Base-by-base conservation (phyloP, 2,888 invertebrate genomes). In the Rotaria sp. region DNA sequence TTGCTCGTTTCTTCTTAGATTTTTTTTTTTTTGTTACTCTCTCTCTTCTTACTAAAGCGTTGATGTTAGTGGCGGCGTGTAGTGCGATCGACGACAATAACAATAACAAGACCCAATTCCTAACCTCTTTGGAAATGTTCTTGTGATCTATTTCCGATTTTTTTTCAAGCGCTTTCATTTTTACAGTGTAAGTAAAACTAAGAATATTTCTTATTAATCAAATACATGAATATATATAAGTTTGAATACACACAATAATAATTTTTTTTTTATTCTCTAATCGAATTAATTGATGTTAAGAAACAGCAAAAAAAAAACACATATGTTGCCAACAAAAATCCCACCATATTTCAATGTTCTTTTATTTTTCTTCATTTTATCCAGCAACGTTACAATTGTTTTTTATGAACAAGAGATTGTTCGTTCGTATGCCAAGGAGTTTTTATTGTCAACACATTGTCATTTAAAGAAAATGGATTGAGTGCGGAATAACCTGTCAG, bases 1-100 rank as follows among this genome's bases (percentile, higher is more conserved):
- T 67, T 67, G 35, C 67, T 67, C 38, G 67, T 67, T 67, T 67
- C 67, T 67, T 67, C 67, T 21, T 67, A 67, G 67, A 67, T 67
- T 67, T 67, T n/a, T 52, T 67, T n/a, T 52, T 57, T 67, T 67
- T 67, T 67, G 67, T 38, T 67, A 67, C 67, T 67, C 67, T 67
- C 59, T 59, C 30, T 8, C 35, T 38, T 67, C 67, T 67, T 35
- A 67, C 67, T 67, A 21, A 35, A 67, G 67, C 30, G 8, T 67
- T 67, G 26, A 18, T 67, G 35, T 67, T 67, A 35, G 67, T 67
- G 35, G 21, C 67, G 67, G 21, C 67, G 67, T 67, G 67, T 35
- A 35, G 30, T 67, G 15, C 35, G 15, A 67, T 67, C 67, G 67
- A 67, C 67, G 67, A 67, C 67, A 67, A 67, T 67, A 67, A 35